phyloP scores from a whole-genome alignment of 2,797 vertebrate species.

The Myotis pilosus region DNA sequence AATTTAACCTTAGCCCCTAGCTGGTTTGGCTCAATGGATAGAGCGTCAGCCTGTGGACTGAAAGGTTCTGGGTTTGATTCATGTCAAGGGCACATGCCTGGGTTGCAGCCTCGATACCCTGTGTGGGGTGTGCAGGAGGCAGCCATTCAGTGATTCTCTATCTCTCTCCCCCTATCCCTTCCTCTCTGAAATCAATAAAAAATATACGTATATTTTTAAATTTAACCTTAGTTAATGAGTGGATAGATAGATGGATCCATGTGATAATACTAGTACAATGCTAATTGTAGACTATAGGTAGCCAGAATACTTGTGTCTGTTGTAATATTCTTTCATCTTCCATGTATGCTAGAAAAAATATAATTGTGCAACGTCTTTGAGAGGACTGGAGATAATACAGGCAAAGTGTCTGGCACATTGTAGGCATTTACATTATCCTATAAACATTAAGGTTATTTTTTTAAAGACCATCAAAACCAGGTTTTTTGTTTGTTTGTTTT shows the following conservation, averaged over 20 bases:
- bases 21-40: no score
- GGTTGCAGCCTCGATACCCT: no score
- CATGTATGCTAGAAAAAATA: background rate
- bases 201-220: no score
- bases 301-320: background rate
- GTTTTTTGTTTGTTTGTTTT: constrained; percentile 35
- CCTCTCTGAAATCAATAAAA: no score
- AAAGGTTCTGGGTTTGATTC: no score
- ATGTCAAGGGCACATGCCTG: no score
- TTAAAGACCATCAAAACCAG: constrained; percentile 10
- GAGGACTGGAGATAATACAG: background rate
- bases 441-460: constrained; percentile 17
- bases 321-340: constrained; percentile 35
- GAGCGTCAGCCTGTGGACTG: no score
- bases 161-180: no score
- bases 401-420: background rate
- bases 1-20: no score
- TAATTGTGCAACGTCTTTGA: constrained; percentile 17
- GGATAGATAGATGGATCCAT: background rate
- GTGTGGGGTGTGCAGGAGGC: no score
- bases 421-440: background rate
- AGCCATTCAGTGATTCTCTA: no score
- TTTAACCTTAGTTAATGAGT: constrained; percentile 28
- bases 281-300: background rate
- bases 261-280: background rate